A percentile compares a stretch with the other conserved stretches of the same genome.
Evolutionary conservation across 2,888 invertebrate species (phyloP).

Genomic region (Amiota minor): DNA sequence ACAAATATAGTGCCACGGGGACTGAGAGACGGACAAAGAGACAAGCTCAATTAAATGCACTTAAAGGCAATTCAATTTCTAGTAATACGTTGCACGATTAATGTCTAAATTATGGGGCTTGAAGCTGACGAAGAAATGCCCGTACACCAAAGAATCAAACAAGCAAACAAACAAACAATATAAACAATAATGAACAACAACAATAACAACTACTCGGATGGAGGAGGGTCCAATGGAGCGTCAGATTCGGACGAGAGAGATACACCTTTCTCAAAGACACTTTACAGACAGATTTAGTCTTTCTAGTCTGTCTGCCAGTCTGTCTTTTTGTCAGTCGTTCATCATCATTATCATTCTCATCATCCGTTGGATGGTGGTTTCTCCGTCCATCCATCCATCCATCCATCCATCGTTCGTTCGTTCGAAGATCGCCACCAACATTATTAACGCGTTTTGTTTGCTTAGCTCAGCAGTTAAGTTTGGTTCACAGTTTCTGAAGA

Average conservation of each 20-base stretch:
- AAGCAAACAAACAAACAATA: slow-evolving; percentile 8
- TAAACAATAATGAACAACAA: background rate
- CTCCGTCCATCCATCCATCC: no score
- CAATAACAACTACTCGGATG: background rate
- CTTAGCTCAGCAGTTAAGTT: slow-evolving; percentile 30
- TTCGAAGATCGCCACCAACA: slow-evolving; percentile 29
- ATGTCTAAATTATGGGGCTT: slow-evolving; percentile 9
- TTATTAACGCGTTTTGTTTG: slow-evolving; percentile 55
- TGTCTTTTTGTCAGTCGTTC: no score
- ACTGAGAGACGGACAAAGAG: no score
- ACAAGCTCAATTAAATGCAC: slow-evolving; percentile 11
- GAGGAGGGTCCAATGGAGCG: no score
- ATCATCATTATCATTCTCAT: no score
- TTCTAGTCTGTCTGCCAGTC: no score
- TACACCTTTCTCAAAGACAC: no score
- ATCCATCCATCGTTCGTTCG: background rate
- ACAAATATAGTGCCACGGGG: no score
- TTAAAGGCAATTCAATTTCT: background rate
- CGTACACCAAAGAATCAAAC: background rate
- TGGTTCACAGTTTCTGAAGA: slow-evolving; percentile 25
- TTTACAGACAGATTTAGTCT: no score
- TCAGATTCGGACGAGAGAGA: no score
- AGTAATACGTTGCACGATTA: slow-evolving; percentile 7
- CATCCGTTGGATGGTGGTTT: no score
- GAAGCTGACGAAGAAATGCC: background rate